Base-by-base conservation (phyloP, 2,797 vertebrate genomes). In the Poecilia gillii region DNA sequence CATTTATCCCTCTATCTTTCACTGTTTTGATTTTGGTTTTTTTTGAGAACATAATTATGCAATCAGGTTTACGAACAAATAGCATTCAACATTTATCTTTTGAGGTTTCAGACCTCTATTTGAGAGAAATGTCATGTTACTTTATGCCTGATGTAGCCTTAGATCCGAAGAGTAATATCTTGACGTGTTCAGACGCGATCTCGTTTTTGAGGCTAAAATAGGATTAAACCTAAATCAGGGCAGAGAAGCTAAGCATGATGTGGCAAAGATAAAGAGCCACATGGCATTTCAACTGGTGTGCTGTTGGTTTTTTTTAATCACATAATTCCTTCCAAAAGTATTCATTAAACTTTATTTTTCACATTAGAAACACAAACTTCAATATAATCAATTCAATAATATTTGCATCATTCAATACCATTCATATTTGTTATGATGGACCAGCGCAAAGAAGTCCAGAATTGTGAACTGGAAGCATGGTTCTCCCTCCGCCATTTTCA, bases 131-230 rank as follows among this genome's bases (percentile, higher is more conserved):
- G 76, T 79, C 59, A 49, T 78, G 85, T 73, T 49, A 20, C 46
- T 82, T 79, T 45, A 77, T 53, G 39, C 1, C 55, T 68, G 5
- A 70, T 36, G 41, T 47, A 78, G 25, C 57, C 12, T 9, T 74
- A 57, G 36, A 72, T 36, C 1, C 74, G 33, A 80, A 75, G 78
- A 81, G 74, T 64, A 76, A 77, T 75, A 16, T 68, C 77, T 55
- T 71, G 57, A 64, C 72, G 70, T 84, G 72, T 75, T 66, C 70
- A 3, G 62, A 70, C 72, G 68, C 64, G 74, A 72, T 73, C 20
- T 1, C 2, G 66, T 75, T 87, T 75, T 66, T 62, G 23, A 70
- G 39, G 16, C 43, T 46, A 72, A 28, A 43, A 72, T 46, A 28
- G 43, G 68, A 72, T 72, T 72, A 72, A 28, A 16, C 68, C 43